Base-by-base conservation (phyloP, 2,797 vertebrate species). In the Scolopax rusticola region DNA sequence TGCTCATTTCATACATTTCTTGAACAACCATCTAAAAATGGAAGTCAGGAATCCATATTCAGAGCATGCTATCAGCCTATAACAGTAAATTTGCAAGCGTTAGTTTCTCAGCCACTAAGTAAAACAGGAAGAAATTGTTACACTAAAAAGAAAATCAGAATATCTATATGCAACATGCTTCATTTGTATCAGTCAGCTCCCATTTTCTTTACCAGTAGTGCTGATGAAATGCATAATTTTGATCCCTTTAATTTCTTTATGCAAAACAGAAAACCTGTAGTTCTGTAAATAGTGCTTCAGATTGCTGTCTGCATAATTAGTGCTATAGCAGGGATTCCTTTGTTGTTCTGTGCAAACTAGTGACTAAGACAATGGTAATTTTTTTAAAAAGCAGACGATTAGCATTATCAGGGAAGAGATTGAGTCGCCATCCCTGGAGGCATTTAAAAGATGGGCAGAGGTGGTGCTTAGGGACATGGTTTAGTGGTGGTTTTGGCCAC, bases 301-400 rank as follows among this genome's bases (percentile, higher is more conserved):
- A 74, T 88, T 97, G 41, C 69, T 87, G 21, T 86, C 90, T 87
- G 83, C 94, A 95, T 96, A 97, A 97, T 97, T 97, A 96, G 93
- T 89, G 23, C 32, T 75, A 38, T 17, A 92, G 91, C 95, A 97
- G 79, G 73, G 96, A 87, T 63, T 93, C 63, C 78, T 96, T 94
- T 96, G 90, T 97, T 96, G 82, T 95, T 70, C 85, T 89, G 64
- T 74, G 82, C 77, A 75, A 95, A 7, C 40, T 73, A 89, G 77
- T 97, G 94, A 89, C 90, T 94, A 73, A 88, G 83, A 96, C 88
- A 95, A 93, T 87, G 47, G 36, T 77, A 94, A 87, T 45, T 97
- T 76, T 76, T 95, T 97, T 95, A 79, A 95, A 94, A 68, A 97
- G 75, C 67, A 96, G 91, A 71, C 69, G 94, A 88, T 95, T 97